Evolutionary conservation across 1,140 invertebrate species (phyloP), one percentile per base, ranked within the genome.

Genomic region (Popillia japonica): DNA sequence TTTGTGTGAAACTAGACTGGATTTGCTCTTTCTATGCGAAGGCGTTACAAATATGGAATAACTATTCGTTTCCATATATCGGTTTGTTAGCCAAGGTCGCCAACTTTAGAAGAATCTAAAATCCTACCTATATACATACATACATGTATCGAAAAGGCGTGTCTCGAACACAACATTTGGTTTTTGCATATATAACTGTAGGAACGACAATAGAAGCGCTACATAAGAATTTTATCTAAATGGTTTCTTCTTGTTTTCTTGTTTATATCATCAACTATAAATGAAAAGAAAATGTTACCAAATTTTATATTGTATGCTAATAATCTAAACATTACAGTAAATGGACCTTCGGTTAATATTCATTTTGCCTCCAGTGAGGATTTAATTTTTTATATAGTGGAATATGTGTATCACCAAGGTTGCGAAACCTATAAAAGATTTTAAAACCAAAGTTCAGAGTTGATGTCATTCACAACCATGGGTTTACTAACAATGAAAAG

Each of bases 1-100:
- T 68, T 68, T 68, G 22, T 68, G 27, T 68, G 59, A 64, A n/a
- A 68, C 22, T 68, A 68, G 7, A 68, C 61, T 23, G 8, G 61
- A 68, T 68, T 68, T 27, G 27, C 11, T 68, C 11, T 22, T 27
- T 27, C 61, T 17, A 20, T 27, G 27, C 27, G 61, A 68, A 68
- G 61, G 61, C 22, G 17, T 68, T 22, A 68, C 61, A 34, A 27
- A 20, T 68, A 68, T 10, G 27, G 27, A 17, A 27, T 27, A 11
- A 3, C 27, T 22, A 27, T 27, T 8, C 20, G 22, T 68, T 68
- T 68, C 61, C 61, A 23, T 34, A 68, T 68, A 68, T 68, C 8
- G 27, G 61, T 68, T 10, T 68, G 8, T 68, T 34, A 68, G 61
- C 27, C 61, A 68, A 68, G 61, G 61, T 34, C 61, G 17, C 14